A percentile compares a stretch with the other conserved stretches of the same genome.
Evolutionary conservation across 2,113 vertebrate genomes (phyloP).

Genomic region (Alligator sinensis): DNA sequence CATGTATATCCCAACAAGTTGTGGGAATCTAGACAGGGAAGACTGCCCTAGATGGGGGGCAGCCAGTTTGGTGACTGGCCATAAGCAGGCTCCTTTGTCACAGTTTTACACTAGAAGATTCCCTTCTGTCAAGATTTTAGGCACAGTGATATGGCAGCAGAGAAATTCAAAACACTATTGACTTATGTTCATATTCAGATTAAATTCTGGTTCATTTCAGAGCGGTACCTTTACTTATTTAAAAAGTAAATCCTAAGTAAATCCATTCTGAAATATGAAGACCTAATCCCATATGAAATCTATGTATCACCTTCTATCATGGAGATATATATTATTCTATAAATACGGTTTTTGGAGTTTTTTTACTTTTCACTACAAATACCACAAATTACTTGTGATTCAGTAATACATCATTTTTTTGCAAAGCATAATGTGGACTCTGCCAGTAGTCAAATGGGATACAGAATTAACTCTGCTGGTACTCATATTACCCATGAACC

Average conservation of each 20-base stretch:
- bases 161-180: not conserved
- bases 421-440: not conserved
- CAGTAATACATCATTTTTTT: not conserved
- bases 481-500: not conserved
- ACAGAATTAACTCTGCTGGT: not conserved
- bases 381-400: not conserved
- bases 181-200: not conserved
- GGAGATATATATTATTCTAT: not conserved
- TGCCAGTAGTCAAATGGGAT: not conserved
- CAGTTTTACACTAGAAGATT: not conserved
- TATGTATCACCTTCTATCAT: not conserved
- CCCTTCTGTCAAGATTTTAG: not conserved
- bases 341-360: not conserved
- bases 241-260: not conserved
- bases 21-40: no score
- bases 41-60: no score
- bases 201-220: not conserved
- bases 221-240: not conserved
- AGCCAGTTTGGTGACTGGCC: no score
- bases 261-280: not conserved
- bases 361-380: not conserved
- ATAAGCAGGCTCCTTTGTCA: no score
- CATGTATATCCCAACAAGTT: no score
- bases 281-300: not conserved
- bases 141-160: not conserved